Evolutionary conservation across 2,888 invertebrate genomes (phyloP).

Genomic region (Pollenia griseotomentosa): DNA sequence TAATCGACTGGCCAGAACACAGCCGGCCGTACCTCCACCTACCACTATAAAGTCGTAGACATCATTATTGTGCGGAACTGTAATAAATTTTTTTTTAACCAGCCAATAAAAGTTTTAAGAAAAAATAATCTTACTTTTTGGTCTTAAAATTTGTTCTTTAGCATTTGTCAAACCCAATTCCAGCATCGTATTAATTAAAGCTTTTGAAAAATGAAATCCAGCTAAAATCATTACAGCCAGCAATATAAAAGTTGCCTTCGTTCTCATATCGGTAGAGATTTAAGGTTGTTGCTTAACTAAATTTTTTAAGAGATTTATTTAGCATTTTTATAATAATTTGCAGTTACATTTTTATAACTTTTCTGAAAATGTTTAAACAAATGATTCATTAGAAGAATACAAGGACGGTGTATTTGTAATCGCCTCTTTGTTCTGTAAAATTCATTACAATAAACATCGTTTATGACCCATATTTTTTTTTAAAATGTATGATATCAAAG

Average conservation of each 20-base stretch:
- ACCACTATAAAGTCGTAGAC: conserved; percentile 92
- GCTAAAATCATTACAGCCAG: neutral
- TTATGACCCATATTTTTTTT: neutral
- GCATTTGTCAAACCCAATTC: conserved; percentile 67
- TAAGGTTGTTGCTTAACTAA: conserved; percentile 1
- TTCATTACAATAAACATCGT: neutral
- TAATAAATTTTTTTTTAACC: neutral
- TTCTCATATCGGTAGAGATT: conserved; percentile 14
- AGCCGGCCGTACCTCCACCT: conserved; percentile 92
- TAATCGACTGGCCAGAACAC: conserved; percentile 79
- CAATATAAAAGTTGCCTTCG: neutral
- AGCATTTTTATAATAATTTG: conserved; percentile 41
- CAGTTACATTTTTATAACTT: conserved; percentile 10
- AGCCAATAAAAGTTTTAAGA: neutral
- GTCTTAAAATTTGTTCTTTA: conserved; percentile 55
- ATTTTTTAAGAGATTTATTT: neutral
- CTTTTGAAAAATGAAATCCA: neutral
- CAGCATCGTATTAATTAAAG: neutral
- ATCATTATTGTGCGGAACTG: conserved; percentile 81
- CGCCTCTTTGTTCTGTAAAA: conserved; percentile 10
- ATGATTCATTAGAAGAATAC: conserved; percentile 47
- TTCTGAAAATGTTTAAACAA: neutral
- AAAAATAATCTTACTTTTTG: conserved; percentile 43
- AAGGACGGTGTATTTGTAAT: neutral
- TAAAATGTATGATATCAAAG: neutral